Evolutionary conservation across 2,888 invertebrate species (phyloP).

Genomic region (Catocala sponsa): DNA sequence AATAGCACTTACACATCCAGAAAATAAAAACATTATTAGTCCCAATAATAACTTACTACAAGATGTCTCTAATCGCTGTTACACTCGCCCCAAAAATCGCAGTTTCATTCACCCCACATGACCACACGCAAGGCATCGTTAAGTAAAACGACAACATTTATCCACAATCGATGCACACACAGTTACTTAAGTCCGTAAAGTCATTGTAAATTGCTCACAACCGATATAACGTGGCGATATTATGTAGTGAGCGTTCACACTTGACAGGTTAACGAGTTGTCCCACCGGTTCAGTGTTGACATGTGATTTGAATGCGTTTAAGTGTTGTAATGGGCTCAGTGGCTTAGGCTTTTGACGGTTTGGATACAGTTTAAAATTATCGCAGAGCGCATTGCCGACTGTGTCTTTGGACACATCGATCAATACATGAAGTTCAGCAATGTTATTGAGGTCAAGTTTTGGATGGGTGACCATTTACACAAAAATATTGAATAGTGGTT

Average conservation of each 20-base stretch:
- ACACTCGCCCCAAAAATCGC: slow-evolving; percentile 27
- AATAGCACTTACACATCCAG: too few species aligned
- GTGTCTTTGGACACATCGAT: too few species aligned
- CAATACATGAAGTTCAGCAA: too few species aligned
- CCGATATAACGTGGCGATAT: slow-evolving; percentile 36
- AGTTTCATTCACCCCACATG: slow-evolving; percentile 47
- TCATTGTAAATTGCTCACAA: slow-evolving; percentile 43
- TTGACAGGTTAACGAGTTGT: slow-evolving; percentile 41
- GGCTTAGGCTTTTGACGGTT: slow-evolving; percentile 3
- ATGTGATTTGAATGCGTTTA: slow-evolving; percentile 26
- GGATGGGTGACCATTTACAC: too few species aligned
- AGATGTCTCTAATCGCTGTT: too few species aligned
- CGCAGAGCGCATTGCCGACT: too few species aligned
- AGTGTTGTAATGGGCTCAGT: slow-evolving; percentile 6
- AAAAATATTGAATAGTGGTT: too few species aligned
- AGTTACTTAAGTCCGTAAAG: slow-evolving; percentile 46
- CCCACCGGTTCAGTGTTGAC: slow-evolving; percentile 29
- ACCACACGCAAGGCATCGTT: slow-evolving; percentile 76
- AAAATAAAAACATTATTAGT: too few species aligned
- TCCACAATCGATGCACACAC: slow-evolving; percentile 35
- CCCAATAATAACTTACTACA: too few species aligned
- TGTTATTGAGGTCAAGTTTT: too few species aligned
- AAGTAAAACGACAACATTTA: slow-evolving; percentile 78
- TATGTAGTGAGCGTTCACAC: slow-evolving; percentile 26
- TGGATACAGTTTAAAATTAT: background rate